A percentile compares a stretch with the other conserved stretches of the same genome.
Evolutionary conservation across 2,113 vertebrate species (phyloP).

Genomic region (Thamnophis sirtalis): DNA sequence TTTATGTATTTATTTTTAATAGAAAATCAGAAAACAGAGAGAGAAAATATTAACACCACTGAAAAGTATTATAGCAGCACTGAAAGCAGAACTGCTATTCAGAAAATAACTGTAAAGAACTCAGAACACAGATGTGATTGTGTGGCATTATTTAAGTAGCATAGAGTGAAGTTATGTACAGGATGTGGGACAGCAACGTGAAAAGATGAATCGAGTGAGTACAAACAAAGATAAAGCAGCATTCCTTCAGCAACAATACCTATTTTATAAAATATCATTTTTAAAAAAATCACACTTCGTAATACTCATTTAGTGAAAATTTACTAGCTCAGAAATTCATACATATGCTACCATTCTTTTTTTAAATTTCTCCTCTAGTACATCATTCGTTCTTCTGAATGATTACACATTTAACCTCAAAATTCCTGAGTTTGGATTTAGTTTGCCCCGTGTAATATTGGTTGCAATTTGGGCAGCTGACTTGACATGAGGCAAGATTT

Average conservation of each 20-base stretch:
- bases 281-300: not conserved
- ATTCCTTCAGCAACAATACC: not conserved
- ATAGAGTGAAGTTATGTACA: not conserved
- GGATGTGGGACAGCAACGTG: not conserved
- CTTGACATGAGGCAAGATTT: not conserved
- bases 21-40: not conserved
- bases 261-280: not conserved
- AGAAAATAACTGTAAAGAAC: not conserved
- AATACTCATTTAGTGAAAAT: not conserved
- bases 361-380: not conserved
- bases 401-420: not conserved
- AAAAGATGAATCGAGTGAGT: not conserved
- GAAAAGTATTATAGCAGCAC: not conserved
- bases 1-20: not conserved
- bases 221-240: not conserved
- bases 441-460: not conserved
- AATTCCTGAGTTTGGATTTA: not conserved
- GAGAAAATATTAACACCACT: not conserved
- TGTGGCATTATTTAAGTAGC: not conserved
- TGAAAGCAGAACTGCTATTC: not conserved
- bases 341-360: not conserved
- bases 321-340: not conserved
- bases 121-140: not conserved
- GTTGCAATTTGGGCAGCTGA: not conserved
- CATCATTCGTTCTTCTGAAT: not conserved